These are phyloP conservation scores for Branchellion lobata DNA, from an alignment of 2,888 invertebrate species.

Conservation along the genomic window DNA sequence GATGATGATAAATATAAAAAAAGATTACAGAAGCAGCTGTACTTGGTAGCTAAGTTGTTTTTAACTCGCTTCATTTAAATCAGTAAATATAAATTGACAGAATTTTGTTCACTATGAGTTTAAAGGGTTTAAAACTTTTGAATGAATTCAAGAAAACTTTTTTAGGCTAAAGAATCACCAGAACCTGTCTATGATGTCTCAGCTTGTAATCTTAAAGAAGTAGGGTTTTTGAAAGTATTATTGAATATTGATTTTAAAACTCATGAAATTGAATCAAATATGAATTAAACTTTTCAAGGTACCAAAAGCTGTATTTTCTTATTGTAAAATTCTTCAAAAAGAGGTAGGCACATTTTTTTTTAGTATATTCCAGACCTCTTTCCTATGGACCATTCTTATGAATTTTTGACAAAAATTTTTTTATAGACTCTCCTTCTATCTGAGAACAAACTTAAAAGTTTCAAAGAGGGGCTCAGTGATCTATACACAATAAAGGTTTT, in stretches of 20 bases:
- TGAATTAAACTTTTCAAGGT: too few species aligned
- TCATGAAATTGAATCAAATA: too few species aligned
- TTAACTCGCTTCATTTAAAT: background rate
- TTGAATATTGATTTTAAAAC: background rate
- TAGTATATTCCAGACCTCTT: too few species aligned
- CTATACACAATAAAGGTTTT: slow-evolving; percentile 70
- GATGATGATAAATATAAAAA: slow-evolving; percentile 16
- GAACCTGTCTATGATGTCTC: slow-evolving; percentile 79
- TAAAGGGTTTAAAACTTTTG: too few species aligned
- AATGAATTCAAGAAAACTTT: too few species aligned
- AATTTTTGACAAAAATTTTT: background rate
- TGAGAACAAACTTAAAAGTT: slow-evolving; percentile 71
- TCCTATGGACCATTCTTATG: background rate
- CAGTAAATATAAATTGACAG: background rate
- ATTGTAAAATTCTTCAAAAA: slow-evolving; percentile 80
- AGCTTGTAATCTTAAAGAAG: slow-evolving; percentile 72
- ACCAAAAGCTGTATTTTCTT: slow-evolving; percentile 76
- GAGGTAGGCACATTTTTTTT: slow-evolving; percentile 63
- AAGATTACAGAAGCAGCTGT: slow-evolving; percentile 24
- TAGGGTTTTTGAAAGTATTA: slow-evolving; percentile 48
- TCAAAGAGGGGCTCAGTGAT: slow-evolving; percentile 74
- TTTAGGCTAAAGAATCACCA: slow-evolving; percentile 74
- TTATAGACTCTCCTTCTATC: slow-evolving; percentile 64
- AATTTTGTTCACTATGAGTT: too few species aligned
- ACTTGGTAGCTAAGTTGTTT: slow-evolving; percentile 16